Percentiles rank a stretch among this genome's conserved stretches.
phyloP scores from a whole-genome alignment of 2,113 vertebrate species.

The Ochotona curzoniae region DNA sequence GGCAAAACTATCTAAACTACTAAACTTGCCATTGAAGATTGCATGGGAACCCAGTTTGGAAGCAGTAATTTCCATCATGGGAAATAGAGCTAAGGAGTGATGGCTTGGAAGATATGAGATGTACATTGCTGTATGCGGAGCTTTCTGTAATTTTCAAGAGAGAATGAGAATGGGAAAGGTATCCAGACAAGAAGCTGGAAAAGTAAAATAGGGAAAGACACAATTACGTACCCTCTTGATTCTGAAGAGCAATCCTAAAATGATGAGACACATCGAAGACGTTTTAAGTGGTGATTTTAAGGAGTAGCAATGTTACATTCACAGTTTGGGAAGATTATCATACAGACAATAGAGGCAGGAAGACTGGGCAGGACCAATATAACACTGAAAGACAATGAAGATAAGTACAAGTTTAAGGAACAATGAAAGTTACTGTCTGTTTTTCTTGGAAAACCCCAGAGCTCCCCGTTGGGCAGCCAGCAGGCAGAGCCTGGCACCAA shows the following conservation, averaged over 20 bases:
- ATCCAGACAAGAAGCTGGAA: neutral
- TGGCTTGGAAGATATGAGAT: neutral
- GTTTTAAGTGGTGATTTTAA: neutral
- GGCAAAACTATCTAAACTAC: neutral
- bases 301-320: neutral
- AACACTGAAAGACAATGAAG: neutral
- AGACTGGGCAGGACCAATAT: neutral
- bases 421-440: neutral
- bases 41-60: neutral
- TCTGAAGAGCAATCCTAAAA: neutral
- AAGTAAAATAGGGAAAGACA: neutral
- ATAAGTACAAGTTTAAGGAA: neutral
- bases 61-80: neutral
- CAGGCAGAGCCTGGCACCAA: too few relatives aligned
- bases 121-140: neutral
- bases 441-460: too few relatives aligned
- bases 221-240: neutral
- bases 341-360: neutral
- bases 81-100: neutral
- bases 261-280: neutral
- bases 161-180: neutral
- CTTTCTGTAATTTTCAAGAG: neutral
- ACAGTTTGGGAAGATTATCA: neutral
- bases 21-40: neutral
- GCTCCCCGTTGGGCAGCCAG: too few relatives aligned